Evolutionary conservation across 2,888 invertebrate genomes (phyloP).

Genomic region (Syritta pipiens): DNA sequence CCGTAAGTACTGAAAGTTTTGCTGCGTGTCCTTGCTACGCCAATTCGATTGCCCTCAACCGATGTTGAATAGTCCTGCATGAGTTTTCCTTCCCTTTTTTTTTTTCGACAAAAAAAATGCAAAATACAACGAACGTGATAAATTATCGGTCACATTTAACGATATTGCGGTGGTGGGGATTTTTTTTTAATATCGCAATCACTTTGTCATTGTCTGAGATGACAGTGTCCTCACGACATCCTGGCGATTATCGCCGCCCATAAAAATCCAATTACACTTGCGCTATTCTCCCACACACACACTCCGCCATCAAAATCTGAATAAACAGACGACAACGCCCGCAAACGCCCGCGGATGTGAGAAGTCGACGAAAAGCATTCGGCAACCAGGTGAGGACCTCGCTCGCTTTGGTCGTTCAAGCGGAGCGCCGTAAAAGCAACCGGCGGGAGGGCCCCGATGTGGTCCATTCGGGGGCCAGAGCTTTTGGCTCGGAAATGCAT

Average conservation of each 20-base stretch:
- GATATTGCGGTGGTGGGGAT: too few species aligned
- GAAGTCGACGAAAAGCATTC: background rate
- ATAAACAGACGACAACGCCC: constrained; percentile 29
- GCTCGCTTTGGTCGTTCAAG: constrained; percentile 56
- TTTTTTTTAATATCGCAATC: too few species aligned
- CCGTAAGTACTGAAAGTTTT: background rate
- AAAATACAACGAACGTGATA: too few species aligned
- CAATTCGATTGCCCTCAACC: too few species aligned
- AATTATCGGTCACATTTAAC: too few species aligned
- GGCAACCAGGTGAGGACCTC: constrained; percentile 35
- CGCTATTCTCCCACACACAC: constrained; percentile 26
- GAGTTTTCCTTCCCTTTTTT: too few species aligned
- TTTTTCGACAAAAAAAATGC: too few species aligned
- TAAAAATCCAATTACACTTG: constrained; percentile 62
- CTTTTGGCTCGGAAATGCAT: constrained; percentile 13
- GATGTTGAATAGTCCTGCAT: too few species aligned
- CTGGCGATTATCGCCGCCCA: too few species aligned
- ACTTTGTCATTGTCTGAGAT: too few species aligned
- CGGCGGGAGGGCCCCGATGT: constrained; percentile 32
- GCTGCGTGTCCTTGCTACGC: background rate
- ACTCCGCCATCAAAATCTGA: constrained; percentile 41
- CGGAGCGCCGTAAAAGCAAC: constrained; percentile 41
- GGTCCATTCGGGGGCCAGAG: constrained; percentile 21
- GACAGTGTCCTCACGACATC: too few species aligned
- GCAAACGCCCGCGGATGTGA: too few species aligned